Conservation (phyloP, 2,888 invertebrate genomes). For the Calameuta filiformis region DNA sequence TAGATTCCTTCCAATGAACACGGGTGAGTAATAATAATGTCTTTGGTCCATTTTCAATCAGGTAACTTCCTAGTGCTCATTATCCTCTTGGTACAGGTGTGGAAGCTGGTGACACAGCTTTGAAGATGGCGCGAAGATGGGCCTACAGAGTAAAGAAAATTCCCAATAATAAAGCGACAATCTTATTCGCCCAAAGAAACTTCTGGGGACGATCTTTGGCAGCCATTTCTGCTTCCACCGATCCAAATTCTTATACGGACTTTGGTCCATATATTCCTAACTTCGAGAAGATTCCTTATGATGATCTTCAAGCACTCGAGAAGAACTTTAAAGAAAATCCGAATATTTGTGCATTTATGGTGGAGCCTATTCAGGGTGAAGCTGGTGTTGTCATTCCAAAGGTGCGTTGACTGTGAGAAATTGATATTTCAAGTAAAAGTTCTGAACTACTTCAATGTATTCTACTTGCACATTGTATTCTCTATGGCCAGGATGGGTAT, state of each 20-base stretch:
- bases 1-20: slow-evolving; percentile 86
- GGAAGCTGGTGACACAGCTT: slow-evolving; percentile 84
- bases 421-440: not conserved
- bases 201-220: slow-evolving; percentile 88
- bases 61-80: not conserved
- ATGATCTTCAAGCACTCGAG: slow-evolving; percentile 78
- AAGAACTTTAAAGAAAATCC: slow-evolving; percentile 70
- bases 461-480: not conserved
- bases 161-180: slow-evolving; percentile 75
- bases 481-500: slow-evolving; percentile 71
- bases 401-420: slow-evolving; percentile 32
- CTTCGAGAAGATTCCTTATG: slow-evolving; percentile 79
- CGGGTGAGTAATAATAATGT: slow-evolving; percentile 66
- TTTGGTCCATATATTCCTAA: slow-evolving; percentile 87
- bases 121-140: slow-evolving; percentile 85
- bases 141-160: slow-evolving; percentile 82
- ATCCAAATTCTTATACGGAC: slow-evolving; percentile 75
- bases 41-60: not conserved
- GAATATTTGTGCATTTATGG: slow-evolving; percentile 82
- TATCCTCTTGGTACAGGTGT: slow-evolving; percentile 69
- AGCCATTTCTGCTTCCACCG: slow-evolving; percentile 83
- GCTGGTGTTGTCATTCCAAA: slow-evolving; percentile 82
- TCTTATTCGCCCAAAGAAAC: slow-evolving; percentile 81
- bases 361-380: slow-evolving; percentile 90
- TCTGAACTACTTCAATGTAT: not conserved